Base-by-base conservation (phyloP, 2,113 vertebrate species). In the Psophia crepitans region DNA sequence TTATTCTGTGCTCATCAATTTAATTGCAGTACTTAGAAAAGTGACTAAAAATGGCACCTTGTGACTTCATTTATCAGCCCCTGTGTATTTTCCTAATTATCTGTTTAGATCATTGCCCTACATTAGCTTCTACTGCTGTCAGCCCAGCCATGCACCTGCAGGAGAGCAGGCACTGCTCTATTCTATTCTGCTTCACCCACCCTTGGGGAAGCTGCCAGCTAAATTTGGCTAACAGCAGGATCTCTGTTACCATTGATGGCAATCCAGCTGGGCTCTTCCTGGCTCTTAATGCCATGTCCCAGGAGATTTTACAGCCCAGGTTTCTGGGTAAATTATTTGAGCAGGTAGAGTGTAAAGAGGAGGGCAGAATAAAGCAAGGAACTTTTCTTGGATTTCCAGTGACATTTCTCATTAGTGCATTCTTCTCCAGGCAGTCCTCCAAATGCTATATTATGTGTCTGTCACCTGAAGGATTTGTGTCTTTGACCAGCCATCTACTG, bases 71-170 rank as follows among this genome's bases (percentile, higher is more conserved):
- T 92, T 91, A 87, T 94, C 81, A 83, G 66, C 58, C 61, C 37
- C 37, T 95, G 71, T 90, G 68, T 94, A 53, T 95, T 96, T 93
- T 94, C 70, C n/a, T 88, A 92, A 92, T 96, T 95, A 96, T 54
- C 73, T 95, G 78, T 89, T 97, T 82, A 90, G 83, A 90, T 91
- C 86, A 41, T 94, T 95, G 89, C 93, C 87, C 89, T 95, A 66
- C 73, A 73, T 96, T 96, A 91, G 63, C 60, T 93, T 91, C 16
- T 93, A 6, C 73, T 89, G 49, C 91, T 94, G 73, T 95, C 87
- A 97, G 84, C 89, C 82, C 66, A 91, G 73, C n/a, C 76, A 20
- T 63, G 77, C 94, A 89, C 89, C 90, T 97, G 90, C 76, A 64
- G 73, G 58, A 92, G 84, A 85, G 73, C 76, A 80, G 71, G 44